Evolutionary conservation across 2,113 vertebrate species (phyloP).

Genomic region (Tychaedon coryphoeus): DNA sequence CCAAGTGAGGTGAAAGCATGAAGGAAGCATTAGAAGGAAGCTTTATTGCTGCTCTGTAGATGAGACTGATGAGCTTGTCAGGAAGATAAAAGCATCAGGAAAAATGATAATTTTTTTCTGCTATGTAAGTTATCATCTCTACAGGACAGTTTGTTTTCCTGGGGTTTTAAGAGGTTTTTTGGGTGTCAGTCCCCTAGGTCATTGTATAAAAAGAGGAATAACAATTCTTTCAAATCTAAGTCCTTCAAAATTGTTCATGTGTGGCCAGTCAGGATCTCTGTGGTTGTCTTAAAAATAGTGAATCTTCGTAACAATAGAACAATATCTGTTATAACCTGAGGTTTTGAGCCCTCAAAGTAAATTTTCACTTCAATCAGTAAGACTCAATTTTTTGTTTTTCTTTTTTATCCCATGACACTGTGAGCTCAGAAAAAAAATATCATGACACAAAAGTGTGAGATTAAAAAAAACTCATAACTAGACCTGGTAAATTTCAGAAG

Average conservation of each 20-base stretch:
- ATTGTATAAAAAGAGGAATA: neutral
- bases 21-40: neutral
- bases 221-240: neutral
- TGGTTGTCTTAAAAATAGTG: neutral
- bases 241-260: neutral
- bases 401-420: neutral
- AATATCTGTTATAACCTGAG: neutral
- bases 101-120: neutral
- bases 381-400: neutral
- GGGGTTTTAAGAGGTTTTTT: neutral
- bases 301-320: neutral
- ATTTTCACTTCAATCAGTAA: neutral
- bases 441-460: fast-evolving
- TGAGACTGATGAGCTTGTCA: neutral
- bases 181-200: neutral
- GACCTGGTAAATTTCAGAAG: neutral
- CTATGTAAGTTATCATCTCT: neutral
- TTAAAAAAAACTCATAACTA: neutral
- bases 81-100: neutral
- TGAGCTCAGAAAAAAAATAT: neutral
- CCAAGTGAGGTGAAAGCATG: neutral
- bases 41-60: neutral
- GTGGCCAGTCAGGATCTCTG: neutral
- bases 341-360: neutral
- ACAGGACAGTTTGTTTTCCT: fast-evolving